Conservation (phyloP, 1,140 invertebrate genomes). For the Tetraneura akinire region DNA sequence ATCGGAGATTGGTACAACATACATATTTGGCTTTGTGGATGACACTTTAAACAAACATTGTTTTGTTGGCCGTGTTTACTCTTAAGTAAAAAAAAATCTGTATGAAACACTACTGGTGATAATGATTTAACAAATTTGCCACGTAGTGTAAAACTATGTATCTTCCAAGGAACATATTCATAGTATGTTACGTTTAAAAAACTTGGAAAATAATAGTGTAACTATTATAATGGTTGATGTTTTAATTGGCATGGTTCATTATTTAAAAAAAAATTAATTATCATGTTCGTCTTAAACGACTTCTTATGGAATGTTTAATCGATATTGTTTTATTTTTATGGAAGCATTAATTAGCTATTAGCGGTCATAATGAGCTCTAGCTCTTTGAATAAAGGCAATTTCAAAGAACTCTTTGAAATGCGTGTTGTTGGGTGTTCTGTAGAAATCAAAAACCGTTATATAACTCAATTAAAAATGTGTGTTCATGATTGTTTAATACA, state of each 20-base stretch:
- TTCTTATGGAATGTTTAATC: conserved; percentile 17
- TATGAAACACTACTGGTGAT: neutral
- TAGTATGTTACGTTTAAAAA: neutral
- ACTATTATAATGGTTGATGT: neutral
- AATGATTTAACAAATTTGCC: neutral
- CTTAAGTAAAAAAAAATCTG: neutral
- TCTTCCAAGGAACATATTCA: neutral
- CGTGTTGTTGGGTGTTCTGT: neutral
- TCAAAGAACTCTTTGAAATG: neutral
- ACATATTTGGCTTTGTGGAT: neutral
- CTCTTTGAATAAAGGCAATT: conserved; percentile 34
- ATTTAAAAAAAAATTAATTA: conserved; percentile 12
- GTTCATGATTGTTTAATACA: no score
- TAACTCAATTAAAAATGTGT: no score
- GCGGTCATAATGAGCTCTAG: conserved; percentile 12
- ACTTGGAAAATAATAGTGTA: neutral
- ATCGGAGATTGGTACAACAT: neutral
- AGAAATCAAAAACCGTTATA: neutral
- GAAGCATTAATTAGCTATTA: conserved; percentile 7
- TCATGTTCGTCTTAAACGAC: conserved; percentile 4
- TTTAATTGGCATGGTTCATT: neutral
- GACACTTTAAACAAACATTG: neutral
- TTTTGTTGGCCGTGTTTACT: neutral
- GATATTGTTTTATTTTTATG: conserved; percentile 12
- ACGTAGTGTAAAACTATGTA: neutral